phyloP scores from a whole-genome alignment of 1,140 invertebrate species.

The Trachymyrmex cornetzi region DNA sequence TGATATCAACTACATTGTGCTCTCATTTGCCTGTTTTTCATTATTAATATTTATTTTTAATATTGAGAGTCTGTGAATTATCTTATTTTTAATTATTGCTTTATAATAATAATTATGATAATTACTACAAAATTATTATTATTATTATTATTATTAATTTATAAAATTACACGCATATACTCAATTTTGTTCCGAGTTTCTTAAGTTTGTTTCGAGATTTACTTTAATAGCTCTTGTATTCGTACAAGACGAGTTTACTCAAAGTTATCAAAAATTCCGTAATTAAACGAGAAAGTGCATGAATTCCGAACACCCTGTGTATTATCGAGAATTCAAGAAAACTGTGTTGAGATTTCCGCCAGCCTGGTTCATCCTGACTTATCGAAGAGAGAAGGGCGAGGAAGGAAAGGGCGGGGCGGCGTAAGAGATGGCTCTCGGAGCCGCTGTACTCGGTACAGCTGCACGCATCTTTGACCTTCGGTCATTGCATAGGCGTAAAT shows the following conservation, averaged over 20 bases:
- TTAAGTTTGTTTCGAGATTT: neutral
- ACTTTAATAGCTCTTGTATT: neutral
- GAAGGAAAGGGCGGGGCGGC: conserved; percentile 44
- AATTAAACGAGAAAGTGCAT: neutral
- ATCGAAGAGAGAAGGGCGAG: conserved; percentile 38
- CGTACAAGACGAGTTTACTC: neutral
- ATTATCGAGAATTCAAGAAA: conserved; percentile 32
- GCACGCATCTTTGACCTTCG: conserved; percentile 68
- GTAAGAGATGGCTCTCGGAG: conserved; percentile 54
- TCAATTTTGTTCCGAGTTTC: neutral
- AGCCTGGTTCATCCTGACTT: conserved; percentile 15
- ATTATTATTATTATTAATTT: neutral
- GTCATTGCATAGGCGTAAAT: conserved; percentile 59
- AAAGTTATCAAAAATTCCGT: neutral
- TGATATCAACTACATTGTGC: no score
- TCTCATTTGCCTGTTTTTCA: no score
- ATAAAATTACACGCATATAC: neutral
- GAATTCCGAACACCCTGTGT: conserved; percentile 1
- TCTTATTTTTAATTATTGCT: no score
- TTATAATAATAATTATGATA: no score
- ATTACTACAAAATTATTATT: neutral
- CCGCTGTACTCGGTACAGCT: conserved; percentile 51
- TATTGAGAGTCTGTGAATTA: no score
- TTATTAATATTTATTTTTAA: no score
- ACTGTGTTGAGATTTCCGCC: conserved; percentile 44